Base-by-base conservation (phyloP, 2,113 vertebrate genomes). In the Perca fluviatilis region DNA sequence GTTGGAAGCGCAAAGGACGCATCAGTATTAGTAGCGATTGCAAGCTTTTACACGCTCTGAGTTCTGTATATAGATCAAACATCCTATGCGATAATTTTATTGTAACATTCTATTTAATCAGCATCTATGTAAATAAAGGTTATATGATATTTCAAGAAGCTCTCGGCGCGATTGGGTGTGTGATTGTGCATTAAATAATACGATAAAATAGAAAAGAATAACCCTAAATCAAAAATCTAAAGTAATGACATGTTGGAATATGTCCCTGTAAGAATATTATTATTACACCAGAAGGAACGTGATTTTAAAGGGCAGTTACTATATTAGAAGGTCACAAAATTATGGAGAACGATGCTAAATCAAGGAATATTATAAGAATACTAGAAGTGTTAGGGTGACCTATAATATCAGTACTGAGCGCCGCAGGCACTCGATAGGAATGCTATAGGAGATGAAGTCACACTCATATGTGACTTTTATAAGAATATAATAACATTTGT, bases 61-160 rank as follows among this genome's bases (percentile, higher is more conserved):
- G 79, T 89, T 92, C 75, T 96, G 94, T 96, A 96, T 87, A 96
- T 88, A 96, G 96, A 95, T 92, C 91, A 90, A 94, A 94, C 95
- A 94, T 93, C 91, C 77, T 91, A 92, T 93, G 87, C 92, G 89
- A 91, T 94, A 93, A 95, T 94, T 94, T 95, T 95, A 95, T 95
- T 95, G 95, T 96, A 96, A 94, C 94, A 93, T 94, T 95, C 93
- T 96, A 96, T 95, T 96, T 96, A 95, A 96, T 95, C 95, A 90
- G 91, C 94, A 95, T 95, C 92, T 93, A 95, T 96, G 95, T 96
- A 95, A 96, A 96, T 96, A 96, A 96, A 96, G 94, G 93, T 92
- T 94, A 90, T 95, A 95, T 95, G 92, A 90, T 94, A 95, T 95
- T 95, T 95, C 91, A 94, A 89, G 74, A 86, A 69, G 86, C 89